Conservation (phyloP, 2,888 invertebrate species). For the Rhagonycha lutea region DNA sequence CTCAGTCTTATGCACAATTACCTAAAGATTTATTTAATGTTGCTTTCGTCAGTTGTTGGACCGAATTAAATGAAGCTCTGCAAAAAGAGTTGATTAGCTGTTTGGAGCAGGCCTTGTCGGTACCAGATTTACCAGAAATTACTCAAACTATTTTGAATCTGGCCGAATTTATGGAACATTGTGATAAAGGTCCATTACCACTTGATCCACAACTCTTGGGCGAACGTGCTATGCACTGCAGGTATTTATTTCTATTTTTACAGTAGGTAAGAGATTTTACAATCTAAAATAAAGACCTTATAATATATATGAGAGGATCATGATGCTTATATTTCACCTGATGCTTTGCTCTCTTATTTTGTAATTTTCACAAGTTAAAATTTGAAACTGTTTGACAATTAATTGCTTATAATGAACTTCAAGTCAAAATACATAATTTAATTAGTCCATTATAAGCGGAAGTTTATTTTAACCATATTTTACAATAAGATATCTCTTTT, state of each 20-base stretch:
- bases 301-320: too few relatives aligned
- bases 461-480: too few relatives aligned
- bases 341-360: too few relatives aligned
- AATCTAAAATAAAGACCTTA: neutral
- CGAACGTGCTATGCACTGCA: constrained; percentile 92
- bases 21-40: constrained; percentile 97
- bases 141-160: constrained; percentile 96
- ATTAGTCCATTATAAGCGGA: too few relatives aligned
- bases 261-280: neutral
- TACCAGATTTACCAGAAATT: constrained; percentile 93
- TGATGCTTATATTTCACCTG: too few relatives aligned
- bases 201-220: constrained; percentile 86
- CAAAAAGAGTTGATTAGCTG: constrained; percentile 86
- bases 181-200: constrained; percentile 93
- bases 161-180: constrained; percentile 99
- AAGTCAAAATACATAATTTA: too few relatives aligned
- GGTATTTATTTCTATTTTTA: constrained; percentile 54
- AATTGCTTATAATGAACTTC: too few relatives aligned
- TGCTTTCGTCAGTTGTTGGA: constrained; percentile 99
- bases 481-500: too few relatives aligned
- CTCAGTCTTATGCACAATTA: constrained; percentile 94
- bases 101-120: constrained; percentile 85
- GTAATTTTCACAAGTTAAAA: too few relatives aligned
- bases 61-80: constrained; percentile 81
- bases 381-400: too few relatives aligned